Evolutionary conservation across 37 sponge, comb jelly and placozoan species (phyloP), one percentile per base, ranked within the genome.

Genomic region (Hormiphora californensis): DNA sequence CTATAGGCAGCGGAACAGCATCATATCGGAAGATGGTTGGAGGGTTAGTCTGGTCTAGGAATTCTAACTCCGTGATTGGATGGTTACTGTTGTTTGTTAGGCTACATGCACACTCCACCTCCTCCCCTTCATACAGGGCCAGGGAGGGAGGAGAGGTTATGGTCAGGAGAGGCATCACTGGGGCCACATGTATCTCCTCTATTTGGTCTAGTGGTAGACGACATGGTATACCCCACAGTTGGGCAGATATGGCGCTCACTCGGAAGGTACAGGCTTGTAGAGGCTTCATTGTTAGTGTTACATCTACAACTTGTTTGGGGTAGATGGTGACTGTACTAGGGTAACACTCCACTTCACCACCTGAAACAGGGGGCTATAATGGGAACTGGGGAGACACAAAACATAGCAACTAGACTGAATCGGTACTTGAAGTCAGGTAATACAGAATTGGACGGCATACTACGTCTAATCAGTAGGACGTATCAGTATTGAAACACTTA

Each of bases 51-150:
- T 41, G 40, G 23, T 73, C 35, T 0, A 73, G 40, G 1, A 73
- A 43, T 43, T 73, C 27, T 7, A 73, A 22, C 17, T 73, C 46
- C 44, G 40, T 3, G 23, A 73, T 73, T n/a, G 81, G 81, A 40
- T 43, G 43, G 43, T 23, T 39, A 30, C 81, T 73, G 44, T 40
- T 73, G 46, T 73, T 73, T 8, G 36, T 15, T 41, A 73, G 25
- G 21, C 35, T 73, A 28, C 12, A 73, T 0, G 27, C 21, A 22
- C 40, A 15, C 23, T 27, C 23, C 44, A 1, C 43, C 23, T 41
- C 81, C 44, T 73, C 81, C 1, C 81, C 81, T 36, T 73, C 81
- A 21, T 73, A 73, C n/a, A 73, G 81, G 25, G 36, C 21, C 22
- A 73, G 41, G 9, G 81, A 43, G 5, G 81, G 28, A 40, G 81